phyloP scores from a whole-genome alignment of 2,113 vertebrate species.

The Axis porcinus region DNA sequence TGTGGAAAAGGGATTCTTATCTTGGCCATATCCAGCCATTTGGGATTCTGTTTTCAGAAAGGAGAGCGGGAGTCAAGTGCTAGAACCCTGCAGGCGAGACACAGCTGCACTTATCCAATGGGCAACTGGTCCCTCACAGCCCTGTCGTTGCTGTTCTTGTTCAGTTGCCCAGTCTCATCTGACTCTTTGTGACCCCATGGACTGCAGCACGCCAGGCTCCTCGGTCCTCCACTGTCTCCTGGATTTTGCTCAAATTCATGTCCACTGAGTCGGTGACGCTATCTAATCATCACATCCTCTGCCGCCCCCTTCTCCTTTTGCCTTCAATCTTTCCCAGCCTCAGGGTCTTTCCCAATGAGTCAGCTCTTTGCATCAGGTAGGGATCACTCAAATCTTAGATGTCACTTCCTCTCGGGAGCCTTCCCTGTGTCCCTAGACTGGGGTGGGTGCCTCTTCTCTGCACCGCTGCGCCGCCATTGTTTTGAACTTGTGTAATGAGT shows the following conservation, averaged over 20 bases:
- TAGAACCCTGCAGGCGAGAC: neutral
- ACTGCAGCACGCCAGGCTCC: no score
- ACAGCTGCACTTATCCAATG: rapidly evolving
- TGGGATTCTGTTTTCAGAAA: neutral
- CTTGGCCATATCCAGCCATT: neutral
- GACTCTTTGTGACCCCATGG: no score
- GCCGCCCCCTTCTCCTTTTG: neutral
- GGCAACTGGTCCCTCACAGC: neutral
- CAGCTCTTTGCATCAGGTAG: neutral
- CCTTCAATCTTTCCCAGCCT: neutral
- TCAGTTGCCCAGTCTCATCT: no score
- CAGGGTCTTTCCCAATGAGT: neutral
- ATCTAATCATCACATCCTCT: neutral
- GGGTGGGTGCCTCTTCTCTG: neutral
- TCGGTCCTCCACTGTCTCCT: no score
- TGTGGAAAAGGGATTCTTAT: neutral
- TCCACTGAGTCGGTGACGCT: neutral
- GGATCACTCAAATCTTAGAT: no score
- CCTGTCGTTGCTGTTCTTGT: no score
- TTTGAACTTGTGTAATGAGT: neutral
- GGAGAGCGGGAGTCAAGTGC: neutral
- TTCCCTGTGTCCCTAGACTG: rapidly evolving
- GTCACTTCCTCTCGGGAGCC: neutral
- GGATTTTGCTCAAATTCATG: neutral
- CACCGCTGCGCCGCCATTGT: neutral